Evolutionary conservation across 2,888 invertebrate species (phyloP).

Genomic region (Leptogaster cylindrica): DNA sequence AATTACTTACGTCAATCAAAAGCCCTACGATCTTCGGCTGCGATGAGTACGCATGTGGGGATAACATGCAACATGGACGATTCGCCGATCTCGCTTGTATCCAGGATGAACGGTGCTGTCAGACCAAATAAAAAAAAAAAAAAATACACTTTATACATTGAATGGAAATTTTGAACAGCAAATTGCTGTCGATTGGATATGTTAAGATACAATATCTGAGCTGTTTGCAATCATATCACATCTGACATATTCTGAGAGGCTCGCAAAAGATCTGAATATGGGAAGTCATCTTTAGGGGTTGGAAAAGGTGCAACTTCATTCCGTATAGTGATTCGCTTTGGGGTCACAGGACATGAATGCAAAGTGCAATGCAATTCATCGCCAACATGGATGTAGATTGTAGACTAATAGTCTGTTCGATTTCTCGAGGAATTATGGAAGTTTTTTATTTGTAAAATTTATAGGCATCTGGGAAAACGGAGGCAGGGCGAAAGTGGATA

Average conservation of each 20-base stretch:
- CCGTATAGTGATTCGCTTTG: constrained; percentile 1
- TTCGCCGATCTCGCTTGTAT: constrained; percentile 11
- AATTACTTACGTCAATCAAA: constrained; percentile 47
- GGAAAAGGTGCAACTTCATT: constrained; percentile 31
- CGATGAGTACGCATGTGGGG: not conserved
- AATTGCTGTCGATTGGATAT: constrained; percentile 48
- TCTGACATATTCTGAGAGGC: constrained; percentile 47
- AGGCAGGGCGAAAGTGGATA: too few species aligned
- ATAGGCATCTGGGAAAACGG: too few species aligned
- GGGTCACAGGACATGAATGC: too few species aligned
- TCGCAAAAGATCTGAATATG: constrained; percentile 40
- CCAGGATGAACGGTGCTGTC: constrained; percentile 14
- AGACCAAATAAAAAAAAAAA: too few species aligned
- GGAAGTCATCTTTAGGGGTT: constrained; percentile 27
- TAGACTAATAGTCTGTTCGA: constrained; percentile 21
- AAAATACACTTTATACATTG: not conserved
- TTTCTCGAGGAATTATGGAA: too few species aligned
- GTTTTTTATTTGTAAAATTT: too few species aligned
- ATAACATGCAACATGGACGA: not conserved
- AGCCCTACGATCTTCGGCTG: not conserved
- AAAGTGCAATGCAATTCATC: constrained; percentile 34
- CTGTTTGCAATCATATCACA: constrained; percentile 50
- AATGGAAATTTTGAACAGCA: constrained; percentile 16
- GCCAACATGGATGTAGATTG: constrained; percentile 1
- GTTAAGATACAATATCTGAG: constrained; percentile 49